Evolutionary conservation across 1,140 invertebrate genomes (phyloP).

Genomic region (Ceratina calcarata): DNA sequence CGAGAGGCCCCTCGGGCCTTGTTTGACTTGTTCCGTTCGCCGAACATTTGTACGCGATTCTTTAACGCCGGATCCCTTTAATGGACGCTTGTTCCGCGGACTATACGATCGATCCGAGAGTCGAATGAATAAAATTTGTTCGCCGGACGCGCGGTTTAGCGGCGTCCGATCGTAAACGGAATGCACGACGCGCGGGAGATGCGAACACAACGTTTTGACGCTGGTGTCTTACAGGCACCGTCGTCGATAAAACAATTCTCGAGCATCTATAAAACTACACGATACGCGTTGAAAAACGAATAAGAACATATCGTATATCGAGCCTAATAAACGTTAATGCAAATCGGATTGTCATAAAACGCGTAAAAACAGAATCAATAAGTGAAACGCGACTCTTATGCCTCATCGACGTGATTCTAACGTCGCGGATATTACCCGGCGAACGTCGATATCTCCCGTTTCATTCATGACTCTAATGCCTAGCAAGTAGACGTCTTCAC

Average conservation of each 20-base stretch:
- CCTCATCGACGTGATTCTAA: too few relatives aligned
- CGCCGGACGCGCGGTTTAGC: background rate
- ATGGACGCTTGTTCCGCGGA: background rate
- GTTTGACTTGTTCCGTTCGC: background rate
- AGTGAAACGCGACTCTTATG: too few relatives aligned
- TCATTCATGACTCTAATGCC: background rate
- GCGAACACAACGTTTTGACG: background rate
- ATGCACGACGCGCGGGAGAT: constrained; percentile 20
- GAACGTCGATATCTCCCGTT: background rate
- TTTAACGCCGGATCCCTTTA: background rate
- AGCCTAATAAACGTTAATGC: too few relatives aligned
- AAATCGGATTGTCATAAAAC: too few relatives aligned
- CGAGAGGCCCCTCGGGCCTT: background rate
- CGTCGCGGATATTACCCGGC: too few relatives aligned
- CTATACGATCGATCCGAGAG: background rate
- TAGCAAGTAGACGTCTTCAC: background rate
- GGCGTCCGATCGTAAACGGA: background rate
- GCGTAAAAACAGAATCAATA: too few relatives aligned
- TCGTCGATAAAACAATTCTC: background rate
- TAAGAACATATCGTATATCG: too few relatives aligned
- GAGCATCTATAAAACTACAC: background rate
- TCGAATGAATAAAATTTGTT: constrained; percentile 14
- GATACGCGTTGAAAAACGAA: too few relatives aligned
- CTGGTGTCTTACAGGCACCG: background rate
- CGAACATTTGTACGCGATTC: constrained; percentile 28